phyloP scores from a whole-genome alignment of 53 echinoderm and acorn worm species.

The Luidia sarsii region DNA sequence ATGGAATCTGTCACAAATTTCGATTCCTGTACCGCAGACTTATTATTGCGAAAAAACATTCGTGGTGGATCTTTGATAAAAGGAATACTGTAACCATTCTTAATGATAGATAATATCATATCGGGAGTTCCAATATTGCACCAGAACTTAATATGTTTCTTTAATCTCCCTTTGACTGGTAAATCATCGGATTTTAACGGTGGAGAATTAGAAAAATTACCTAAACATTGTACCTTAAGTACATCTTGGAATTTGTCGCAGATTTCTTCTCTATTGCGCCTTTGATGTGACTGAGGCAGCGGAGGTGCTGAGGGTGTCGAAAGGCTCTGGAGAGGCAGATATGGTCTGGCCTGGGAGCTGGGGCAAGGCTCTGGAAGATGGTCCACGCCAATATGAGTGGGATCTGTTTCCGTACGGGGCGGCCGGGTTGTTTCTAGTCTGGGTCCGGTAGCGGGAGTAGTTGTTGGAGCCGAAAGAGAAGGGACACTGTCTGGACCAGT shows the following conservation, averaged over 20 bases:
- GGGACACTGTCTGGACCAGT: conserved; percentile 5
- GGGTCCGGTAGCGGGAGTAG: background rate
- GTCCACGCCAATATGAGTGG: background rate
- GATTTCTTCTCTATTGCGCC: no score
- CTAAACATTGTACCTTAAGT: background rate
- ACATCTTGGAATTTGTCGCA: background rate
- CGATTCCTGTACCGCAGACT: background rate
- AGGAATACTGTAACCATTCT: background rate
- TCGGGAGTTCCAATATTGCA: background rate
- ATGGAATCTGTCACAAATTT: background rate
- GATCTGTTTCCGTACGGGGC: background rate
- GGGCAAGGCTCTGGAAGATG: background rate
- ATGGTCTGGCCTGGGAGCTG: background rate
- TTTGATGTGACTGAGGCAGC: background rate
- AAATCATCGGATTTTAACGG: conserved; percentile 8
- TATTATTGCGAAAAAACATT: background rate
- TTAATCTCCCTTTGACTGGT: background rate
- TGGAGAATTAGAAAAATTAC: no score
- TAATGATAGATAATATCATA: background rate
- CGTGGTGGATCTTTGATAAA: background rate
- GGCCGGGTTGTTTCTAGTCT: background rate
- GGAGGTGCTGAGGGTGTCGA: background rate
- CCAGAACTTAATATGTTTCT: conserved; percentile 1
- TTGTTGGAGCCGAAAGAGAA: conserved; percentile 1
- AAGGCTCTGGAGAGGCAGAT: background rate